Percentiles rank a stretch among this genome's conserved stretches.
Conservation (phyloP, 35 echinoderm and acorn worm species). For the Patiria miniata region DNA sequence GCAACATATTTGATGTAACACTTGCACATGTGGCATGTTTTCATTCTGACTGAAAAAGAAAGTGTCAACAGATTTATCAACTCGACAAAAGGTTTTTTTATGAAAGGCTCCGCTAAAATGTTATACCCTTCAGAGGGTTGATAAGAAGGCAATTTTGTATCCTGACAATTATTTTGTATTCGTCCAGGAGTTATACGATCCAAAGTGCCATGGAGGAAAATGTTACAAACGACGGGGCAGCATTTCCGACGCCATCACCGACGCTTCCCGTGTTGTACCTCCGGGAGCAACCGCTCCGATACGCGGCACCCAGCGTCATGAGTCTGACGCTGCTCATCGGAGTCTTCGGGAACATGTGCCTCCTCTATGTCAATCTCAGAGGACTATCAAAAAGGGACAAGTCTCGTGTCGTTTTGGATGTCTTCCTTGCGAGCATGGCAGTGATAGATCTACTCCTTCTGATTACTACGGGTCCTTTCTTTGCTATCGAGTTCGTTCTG, state of each 20-base stretch:
- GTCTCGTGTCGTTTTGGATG: neutral
- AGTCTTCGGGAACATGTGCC: neutral
- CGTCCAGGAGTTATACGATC: neutral
- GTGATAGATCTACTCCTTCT: neutral
- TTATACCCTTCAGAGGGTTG: no score
- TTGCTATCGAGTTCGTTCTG: neutral
- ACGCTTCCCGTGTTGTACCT: neutral
- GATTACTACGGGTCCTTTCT: neutral
- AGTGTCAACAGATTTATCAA: no score
- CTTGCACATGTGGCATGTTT: no score
- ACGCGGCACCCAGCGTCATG: neutral
- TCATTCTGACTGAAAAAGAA: no score
- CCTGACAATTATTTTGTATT: neutral
- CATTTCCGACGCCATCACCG: neutral
- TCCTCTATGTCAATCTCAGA: neutral
- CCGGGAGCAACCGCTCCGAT: conserved; percentile 10
- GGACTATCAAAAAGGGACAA: neutral
- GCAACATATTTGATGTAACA: neutral
- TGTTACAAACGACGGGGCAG: neutral
- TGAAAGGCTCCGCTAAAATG: no score
- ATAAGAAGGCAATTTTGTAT: neutral
- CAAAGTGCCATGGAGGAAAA: neutral
- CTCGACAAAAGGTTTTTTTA: no score
- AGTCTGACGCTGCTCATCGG: neutral
- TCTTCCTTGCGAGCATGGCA: neutral